Base-by-base conservation (phyloP, 1,140 invertebrate species). In the Lasaia peninsularis region DNA sequence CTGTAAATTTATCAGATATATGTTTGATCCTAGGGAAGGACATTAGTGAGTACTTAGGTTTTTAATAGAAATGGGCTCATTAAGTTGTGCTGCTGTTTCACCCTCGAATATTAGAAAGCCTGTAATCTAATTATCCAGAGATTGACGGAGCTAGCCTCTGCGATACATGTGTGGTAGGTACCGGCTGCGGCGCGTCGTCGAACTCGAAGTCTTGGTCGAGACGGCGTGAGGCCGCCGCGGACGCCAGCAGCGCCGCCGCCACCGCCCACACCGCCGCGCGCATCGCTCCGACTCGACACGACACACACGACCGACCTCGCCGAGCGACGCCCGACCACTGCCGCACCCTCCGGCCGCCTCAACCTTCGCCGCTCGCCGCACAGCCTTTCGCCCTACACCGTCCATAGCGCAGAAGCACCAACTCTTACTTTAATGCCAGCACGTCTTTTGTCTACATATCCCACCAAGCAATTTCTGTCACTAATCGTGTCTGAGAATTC, bases 181-280 rank as follows among this genome's bases (percentile, higher is more conserved):
- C 79, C 80, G 69, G 70, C 20, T 74, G 74, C 80, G 70, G 71
- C 20, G 76, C 75, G 50, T 86, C 83, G 71, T 81, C 83, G 77
- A 86, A 86, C 71, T 86, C 83, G 69, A 86, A 86, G 73, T 86
- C 82, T 60, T 76, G 74, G 57, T 84, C 82, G 57, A 64, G 35
- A n/a, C 78, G 68, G 5, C 71, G 66, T 54, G 71, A 62, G 31
- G 71, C 71, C 51, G 60, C 63, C 63, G 64, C 63, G 33, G 24
- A 48, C 56, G 58, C 56, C 16, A 63, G 60, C 54, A 63, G 58
- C 60, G 59, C 67, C 58, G 63, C 61, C 31, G 61, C 57, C 53
- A 44, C 50, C 33, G 57, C 52, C 54, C 58, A 55, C 63, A 50
- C 21, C 20, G 24, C 59, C 48, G 52, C 63, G 55, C 62, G 59